phyloP scores from a whole-genome alignment of 2,797 vertebrate genomes.

The Adelosebastes latens region DNA sequence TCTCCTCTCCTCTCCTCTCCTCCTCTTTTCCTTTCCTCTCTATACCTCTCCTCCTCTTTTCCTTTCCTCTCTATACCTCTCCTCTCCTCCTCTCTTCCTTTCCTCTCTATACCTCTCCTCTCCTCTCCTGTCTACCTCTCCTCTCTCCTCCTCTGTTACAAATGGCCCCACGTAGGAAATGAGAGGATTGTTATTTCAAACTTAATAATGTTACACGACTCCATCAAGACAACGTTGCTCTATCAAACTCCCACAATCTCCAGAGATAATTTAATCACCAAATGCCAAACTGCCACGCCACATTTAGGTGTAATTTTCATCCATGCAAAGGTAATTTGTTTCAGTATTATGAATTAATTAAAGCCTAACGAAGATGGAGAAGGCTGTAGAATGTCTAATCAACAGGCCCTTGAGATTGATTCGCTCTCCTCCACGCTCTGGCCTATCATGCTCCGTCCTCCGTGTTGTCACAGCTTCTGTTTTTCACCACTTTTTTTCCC shows the following conservation, averaged over 20 bases:
- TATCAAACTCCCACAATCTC: constrained; percentile 82
- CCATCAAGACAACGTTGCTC: constrained; percentile 78
- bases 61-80: neutral
- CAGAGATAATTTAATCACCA: constrained; percentile 87
- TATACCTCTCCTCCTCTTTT: neutral
- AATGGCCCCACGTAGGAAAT: constrained; percentile 70
- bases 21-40: neutral
- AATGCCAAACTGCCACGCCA: constrained; percentile 86
- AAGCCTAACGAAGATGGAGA: constrained; percentile 88
- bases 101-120: neutral
- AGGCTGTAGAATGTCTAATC: constrained; percentile 85
- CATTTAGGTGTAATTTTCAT: constrained; percentile 88
- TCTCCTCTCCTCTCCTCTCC: constrained; percentile 1
- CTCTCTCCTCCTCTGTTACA: constrained; percentile 38
- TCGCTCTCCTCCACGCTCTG: constrained; percentile 61
- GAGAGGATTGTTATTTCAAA: constrained; percentile 83
- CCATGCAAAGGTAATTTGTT: constrained; percentile 89
- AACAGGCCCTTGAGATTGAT: constrained; percentile 82
- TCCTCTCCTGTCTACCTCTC: neutral
- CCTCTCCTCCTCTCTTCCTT: neutral
- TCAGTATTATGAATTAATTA: constrained; percentile 91
- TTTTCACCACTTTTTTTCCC: constrained; percentile 21
- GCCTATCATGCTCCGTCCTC: constrained; percentile 53
- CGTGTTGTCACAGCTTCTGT: constrained; percentile 38
- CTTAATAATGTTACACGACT: constrained; percentile 84